Percentiles rank a stretch among this genome's conserved stretches.
phyloP scores from a whole-genome alignment of 2,113 vertebrate species.

The Edolisoma coerulescens region DNA sequence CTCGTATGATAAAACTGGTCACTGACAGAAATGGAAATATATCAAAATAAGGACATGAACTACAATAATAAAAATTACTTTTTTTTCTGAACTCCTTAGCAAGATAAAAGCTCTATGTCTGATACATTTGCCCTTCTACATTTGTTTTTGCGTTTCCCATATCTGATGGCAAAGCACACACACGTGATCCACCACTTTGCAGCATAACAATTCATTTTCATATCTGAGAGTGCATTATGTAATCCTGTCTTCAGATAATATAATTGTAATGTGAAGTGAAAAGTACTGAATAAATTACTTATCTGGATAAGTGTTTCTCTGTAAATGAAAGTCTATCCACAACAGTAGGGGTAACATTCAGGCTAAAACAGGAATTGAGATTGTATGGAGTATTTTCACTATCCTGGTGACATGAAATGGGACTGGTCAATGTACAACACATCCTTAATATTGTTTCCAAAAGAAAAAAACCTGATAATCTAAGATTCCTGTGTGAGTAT shows the following conservation, averaged over 20 bases:
- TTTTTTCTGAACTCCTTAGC: neutral
- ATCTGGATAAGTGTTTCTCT: neutral
- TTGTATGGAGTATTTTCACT: neutral
- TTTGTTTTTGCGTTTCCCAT: neutral
- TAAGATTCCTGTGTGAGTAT: neutral
- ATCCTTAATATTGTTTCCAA: neutral
- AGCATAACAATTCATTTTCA: neutral
- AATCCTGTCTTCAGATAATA: neutral
- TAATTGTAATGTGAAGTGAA: neutral
- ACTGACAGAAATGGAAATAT: neutral
- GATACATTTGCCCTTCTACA: neutral
- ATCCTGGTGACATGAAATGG: neutral
- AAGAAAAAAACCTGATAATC: neutral
- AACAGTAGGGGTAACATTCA: neutral
- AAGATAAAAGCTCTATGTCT: neutral
- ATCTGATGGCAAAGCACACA: neutral
- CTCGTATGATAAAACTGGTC: neutral
- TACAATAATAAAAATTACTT: neutral
- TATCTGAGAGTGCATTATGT: neutral
- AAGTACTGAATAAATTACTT: neutral
- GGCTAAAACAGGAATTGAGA: neutral
- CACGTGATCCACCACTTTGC: neutral
- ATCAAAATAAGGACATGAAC: neutral
- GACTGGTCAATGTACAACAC: neutral
- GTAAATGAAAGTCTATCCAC: neutral